A percentile compares a stretch with the other conserved stretches of the same genome.
Conservation (phyloP, 2,888 invertebrate genomes). For the Lepidochitona cinerea region DNA sequence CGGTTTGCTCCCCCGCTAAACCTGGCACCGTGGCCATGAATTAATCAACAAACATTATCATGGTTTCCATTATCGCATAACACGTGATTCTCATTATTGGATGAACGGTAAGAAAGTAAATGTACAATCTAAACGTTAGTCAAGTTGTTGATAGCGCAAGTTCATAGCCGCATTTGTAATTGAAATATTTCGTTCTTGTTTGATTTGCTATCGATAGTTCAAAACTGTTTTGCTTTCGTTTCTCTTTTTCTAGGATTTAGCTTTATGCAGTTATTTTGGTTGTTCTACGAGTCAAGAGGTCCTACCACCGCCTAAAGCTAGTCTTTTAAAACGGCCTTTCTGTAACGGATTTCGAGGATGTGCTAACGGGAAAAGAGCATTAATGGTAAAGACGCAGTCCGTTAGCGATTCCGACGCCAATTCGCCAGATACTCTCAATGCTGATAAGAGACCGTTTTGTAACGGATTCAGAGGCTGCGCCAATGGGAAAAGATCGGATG, state of each 20-base stretch:
- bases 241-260: not conserved
- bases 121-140: too few species aligned
- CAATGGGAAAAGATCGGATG: not conserved
- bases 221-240: too few species aligned
- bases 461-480: not conserved
- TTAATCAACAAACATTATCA: too few species aligned
- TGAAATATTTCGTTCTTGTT: not conserved
- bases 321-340: not conserved
- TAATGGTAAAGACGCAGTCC: not conserved
- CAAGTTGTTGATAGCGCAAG: too few species aligned
- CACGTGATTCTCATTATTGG: too few species aligned
- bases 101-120: too few species aligned
- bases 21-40: too few species aligned
- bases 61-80: too few species aligned
- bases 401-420: not conserved
- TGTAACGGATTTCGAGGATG: slow-evolving; percentile 3
- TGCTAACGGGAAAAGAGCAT: not conserved
- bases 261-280: not conserved
- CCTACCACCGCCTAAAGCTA: not conserved
- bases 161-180: too few species aligned
- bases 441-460: not conserved
- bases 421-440: not conserved
- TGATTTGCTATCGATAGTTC: too few species aligned
- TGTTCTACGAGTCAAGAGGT: not conserved
- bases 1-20: too few species aligned